phyloP scores from a whole-genome alignment of 2,113 vertebrate genomes.

The Scatophagus argus region DNA sequence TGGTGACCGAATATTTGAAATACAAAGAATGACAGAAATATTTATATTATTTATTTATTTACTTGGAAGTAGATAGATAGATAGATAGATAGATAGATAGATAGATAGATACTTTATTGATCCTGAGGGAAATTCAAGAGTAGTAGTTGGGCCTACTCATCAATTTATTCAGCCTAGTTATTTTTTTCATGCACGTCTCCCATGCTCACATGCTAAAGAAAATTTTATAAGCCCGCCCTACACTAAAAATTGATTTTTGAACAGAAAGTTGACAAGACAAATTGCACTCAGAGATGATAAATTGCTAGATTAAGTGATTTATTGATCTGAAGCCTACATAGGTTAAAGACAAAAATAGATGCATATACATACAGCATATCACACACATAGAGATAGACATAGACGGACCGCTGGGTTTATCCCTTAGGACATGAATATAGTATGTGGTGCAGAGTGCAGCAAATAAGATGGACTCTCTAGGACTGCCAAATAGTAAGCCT shows the following conservation, averaged over 20 bases:
- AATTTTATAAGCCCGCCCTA: background rate
- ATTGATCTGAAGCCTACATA: background rate
- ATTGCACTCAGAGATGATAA: background rate
- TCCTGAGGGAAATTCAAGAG: no score
- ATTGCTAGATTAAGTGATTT: background rate
- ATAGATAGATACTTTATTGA: background rate
- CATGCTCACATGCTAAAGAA: background rate
- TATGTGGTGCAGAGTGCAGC: background rate
- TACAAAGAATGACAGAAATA: no score
- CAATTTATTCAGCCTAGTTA: no score
- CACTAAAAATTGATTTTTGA: background rate
- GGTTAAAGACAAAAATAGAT: background rate
- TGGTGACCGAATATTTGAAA: no score
- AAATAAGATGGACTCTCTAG: conserved; percentile 1
- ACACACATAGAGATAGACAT: background rate
- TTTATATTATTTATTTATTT: no score
- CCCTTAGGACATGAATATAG: background rate
- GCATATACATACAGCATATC: background rate
- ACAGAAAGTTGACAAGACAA: background rate
- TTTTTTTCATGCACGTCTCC: no score
- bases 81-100: no score
- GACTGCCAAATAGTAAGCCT: conserved; percentile 24
- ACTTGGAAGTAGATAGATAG: no score
- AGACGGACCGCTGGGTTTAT: background rate
- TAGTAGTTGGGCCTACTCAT: no score